These are phyloP conservation scores for Drosophila dives DNA, from an alignment of 2,888 invertebrate species.

Conservation along the genomic window DNA sequence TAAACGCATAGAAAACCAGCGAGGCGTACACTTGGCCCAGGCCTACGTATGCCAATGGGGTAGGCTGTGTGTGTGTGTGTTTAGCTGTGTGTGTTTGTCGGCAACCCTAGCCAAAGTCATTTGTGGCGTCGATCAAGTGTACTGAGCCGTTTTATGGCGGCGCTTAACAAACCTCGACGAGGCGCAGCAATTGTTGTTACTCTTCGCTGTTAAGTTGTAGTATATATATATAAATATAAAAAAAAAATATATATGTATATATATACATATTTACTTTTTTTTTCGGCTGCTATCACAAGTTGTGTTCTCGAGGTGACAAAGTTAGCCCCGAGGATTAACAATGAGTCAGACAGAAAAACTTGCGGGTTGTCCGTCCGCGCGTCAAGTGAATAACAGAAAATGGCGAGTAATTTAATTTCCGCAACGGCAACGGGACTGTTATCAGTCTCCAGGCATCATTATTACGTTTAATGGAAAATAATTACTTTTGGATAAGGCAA, in stretches of 20 bases:
- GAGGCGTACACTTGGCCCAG: constrained; percentile 71
- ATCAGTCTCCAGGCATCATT: constrained; percentile 74
- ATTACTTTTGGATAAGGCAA: constrained; percentile 81
- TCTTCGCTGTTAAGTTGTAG: constrained; percentile 1
- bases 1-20: constrained; percentile 77
- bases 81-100: not conserved
- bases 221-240: not conserved
- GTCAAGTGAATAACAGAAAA: constrained; percentile 54
- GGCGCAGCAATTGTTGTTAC: constrained; percentile 45
- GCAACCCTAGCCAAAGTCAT: constrained; percentile 71
- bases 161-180: constrained; percentile 77
- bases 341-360: constrained; percentile 16
- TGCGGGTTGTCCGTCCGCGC: constrained; percentile 48
- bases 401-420: constrained; percentile 73
- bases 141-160: constrained; percentile 78
- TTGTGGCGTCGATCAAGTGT: constrained; percentile 79
- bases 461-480: constrained; percentile 80
- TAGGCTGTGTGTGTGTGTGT: not conserved
- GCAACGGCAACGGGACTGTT: constrained; percentile 38
- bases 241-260: constrained; percentile 1
- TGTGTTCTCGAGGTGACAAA: constrained; percentile 57
- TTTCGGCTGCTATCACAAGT: constrained; percentile 45
- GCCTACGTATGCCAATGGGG: constrained; percentile 30
- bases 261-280: constrained; percentile 3
- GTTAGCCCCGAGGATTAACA: constrained; percentile 49